A percentile compares a stretch with the other conserved stretches of the same genome.
These are phyloP conservation scores for Epinephelus moara DNA, from an alignment of 2,113 vertebrate genomes.

Conservation along the genomic window DNA sequence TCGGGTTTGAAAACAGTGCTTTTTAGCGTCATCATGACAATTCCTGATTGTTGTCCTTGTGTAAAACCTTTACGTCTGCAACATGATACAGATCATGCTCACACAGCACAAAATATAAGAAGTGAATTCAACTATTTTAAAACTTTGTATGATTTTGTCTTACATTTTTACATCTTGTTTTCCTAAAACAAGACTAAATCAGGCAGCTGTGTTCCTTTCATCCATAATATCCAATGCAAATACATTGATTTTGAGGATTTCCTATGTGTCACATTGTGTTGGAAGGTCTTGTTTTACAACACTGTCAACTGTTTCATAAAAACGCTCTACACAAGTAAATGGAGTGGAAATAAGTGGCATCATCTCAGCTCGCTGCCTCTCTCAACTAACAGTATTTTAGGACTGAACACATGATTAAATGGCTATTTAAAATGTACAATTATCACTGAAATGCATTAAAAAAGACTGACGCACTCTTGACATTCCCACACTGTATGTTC, in stretches of 20 bases:
- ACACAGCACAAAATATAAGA: neutral
- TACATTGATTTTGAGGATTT: neutral
- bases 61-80: neutral
- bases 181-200: neutral
- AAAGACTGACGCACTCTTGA: neutral
- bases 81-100: neutral
- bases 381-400: conserved; percentile 18
- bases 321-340: conserved; percentile 33
- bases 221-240: neutral
- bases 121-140: neutral
- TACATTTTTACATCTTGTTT: neutral
- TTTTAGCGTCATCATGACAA: neutral
- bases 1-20: neutral
- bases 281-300: conserved; percentile 1
- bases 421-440: neutral
- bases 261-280: neutral
- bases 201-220: neutral
- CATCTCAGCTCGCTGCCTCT: conserved; percentile 18
- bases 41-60: neutral
- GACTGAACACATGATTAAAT: conserved; percentile 7
- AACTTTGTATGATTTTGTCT: too few species aligned
- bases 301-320: neutral
- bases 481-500: conserved; percentile 2
- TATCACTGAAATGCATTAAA: neutral
- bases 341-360: conserved; percentile 39